Conservation (phyloP, 2,797 vertebrate species). For the Rhyacichthys aspro region DNA sequence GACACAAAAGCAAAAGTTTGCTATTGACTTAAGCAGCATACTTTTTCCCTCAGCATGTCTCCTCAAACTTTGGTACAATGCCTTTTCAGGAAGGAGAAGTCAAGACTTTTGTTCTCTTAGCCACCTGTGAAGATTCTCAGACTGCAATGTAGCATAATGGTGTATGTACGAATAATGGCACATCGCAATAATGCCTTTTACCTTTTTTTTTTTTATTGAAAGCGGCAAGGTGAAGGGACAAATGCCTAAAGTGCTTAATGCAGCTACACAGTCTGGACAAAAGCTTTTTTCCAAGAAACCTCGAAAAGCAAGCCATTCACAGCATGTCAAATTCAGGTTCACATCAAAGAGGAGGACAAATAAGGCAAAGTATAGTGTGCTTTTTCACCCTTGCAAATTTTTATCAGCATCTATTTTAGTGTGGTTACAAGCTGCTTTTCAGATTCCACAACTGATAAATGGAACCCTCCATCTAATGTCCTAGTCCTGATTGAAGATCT, state of each 20-base stretch:
- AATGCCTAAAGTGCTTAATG: background rate
- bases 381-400: background rate
- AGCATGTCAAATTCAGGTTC: background rate
- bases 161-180: slow-evolving; percentile 6
- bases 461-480: slow-evolving; percentile 70
- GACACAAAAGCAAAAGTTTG: slow-evolving; percentile 45
- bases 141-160: slow-evolving; percentile 13
- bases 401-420: slow-evolving; percentile 8
- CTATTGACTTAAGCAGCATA: slow-evolving; percentile 37
- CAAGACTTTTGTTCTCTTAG: slow-evolving; percentile 1
- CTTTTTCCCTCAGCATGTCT: slow-evolving; percentile 14
- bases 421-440: slow-evolving; percentile 36
- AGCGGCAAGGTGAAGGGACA: slow-evolving; percentile 17
- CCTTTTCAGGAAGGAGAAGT: slow-evolving; percentile 22
- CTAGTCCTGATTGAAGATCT: slow-evolving; percentile 42
- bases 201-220: slow-evolving; percentile 8
- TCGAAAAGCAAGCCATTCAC: background rate
- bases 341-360: background rate
- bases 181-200: slow-evolving; percentile 31
- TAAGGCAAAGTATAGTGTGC: background rate
- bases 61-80: slow-evolving; percentile 42
- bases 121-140: slow-evolving; percentile 26
- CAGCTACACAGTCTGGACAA: background rate
- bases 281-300: slow-evolving; percentile 1
- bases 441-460: slow-evolving; percentile 67